Base-by-base conservation (phyloP, 2,888 invertebrate genomes). In the Mesochorus sp. region DNA sequence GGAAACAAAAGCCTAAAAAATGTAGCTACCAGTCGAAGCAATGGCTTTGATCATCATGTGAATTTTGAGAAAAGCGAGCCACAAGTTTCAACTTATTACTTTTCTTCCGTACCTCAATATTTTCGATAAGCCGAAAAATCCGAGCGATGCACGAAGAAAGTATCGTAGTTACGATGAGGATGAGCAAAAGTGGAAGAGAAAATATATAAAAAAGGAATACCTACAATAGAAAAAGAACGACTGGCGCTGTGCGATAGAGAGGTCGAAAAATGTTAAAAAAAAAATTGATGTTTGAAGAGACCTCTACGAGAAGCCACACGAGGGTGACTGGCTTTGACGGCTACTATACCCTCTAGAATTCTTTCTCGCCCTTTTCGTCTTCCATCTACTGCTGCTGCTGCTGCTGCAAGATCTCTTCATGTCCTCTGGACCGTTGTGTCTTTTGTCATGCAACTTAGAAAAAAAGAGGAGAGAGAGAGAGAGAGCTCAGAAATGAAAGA, bases 311-410 rank as follows among this genome's bases (percentile, higher is more conserved):
- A 66, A 57, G 57, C 49, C 64, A 73, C 68, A n/a, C 31, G 26
- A 66, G 57, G 55, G 44, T 55, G 55, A 42, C 53, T 74, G 68
- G 39, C 26, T 68, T 68, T 62, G 49, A 70, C 57, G 42, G 37
- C 28, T 57, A 49, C 55, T 49, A 37, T n/a, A 39, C 62, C 39
- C 34, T 64, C 47, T 8, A 57, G 24, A 49, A 64, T 62, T 70
- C 55, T 70, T 42, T 31, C 14, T 14, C 42, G 5, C 19, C n/a
- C n/a, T n/a, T 51, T 31, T 24, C 26, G 31, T 17, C 39, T 19
- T 37, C 53, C 28, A 19, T 8, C n/a, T 42, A 3, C 62, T 17
- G 37, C 47, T 47, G 47, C 44, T 49, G 34, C n/a, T 8, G 0
- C 37, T 37, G 2, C 3, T 3, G 8, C 37, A 17, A 10, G 2